A percentile compares a stretch with the other conserved stretches of the same genome.
These are phyloP conservation scores for Drosophila lacertosa DNA, from an alignment of 1,140 invertebrate genomes.

Conservation along the genomic window DNA sequence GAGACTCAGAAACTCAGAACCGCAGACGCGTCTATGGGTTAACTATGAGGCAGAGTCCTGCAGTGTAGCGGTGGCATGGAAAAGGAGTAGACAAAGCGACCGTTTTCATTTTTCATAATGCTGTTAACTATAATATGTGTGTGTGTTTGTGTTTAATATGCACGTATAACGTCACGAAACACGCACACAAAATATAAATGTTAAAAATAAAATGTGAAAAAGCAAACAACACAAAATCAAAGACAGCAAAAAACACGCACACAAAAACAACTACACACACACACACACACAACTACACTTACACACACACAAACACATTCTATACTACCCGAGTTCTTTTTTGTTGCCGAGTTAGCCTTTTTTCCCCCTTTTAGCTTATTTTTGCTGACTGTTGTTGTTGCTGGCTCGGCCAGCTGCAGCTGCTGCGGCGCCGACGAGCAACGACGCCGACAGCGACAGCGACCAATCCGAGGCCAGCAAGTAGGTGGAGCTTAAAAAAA, in stretches of 20 bases:
- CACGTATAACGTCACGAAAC: slow-evolving; percentile 60
- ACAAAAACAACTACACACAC: slow-evolving; percentile 18
- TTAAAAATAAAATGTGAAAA: slow-evolving; percentile 83
- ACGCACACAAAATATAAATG: slow-evolving; percentile 80
- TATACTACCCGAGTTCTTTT: slow-evolving; percentile 43
- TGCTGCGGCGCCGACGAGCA: slow-evolving; percentile 36
- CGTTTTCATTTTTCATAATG: slow-evolving; percentile 80
- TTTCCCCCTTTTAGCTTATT: slow-evolving; percentile 74
- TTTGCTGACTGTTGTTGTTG: slow-evolving; percentile 54
- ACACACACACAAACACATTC: slow-evolving; percentile 3
- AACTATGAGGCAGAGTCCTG: no score
- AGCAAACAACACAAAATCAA: slow-evolving; percentile 80
- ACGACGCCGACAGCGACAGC: slow-evolving; percentile 40
- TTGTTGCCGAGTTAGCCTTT: slow-evolving; percentile 75
- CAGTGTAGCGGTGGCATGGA: slow-evolving; percentile 16
- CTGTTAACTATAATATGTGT: slow-evolving; percentile 57
- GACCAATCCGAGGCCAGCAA: slow-evolving; percentile 77
- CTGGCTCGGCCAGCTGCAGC: slow-evolving; percentile 43
- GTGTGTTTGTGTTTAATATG: slow-evolving; percentile 34
- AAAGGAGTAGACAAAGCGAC: slow-evolving; percentile 5
- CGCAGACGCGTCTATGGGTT: slow-evolving; percentile 71
- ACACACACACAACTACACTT: slow-evolving; percentile 23
- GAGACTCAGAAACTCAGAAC: slow-evolving; percentile 37
- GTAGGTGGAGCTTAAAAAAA: slow-evolving; percentile 84
- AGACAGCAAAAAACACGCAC: slow-evolving; percentile 59